phyloP scores from a whole-genome alignment of 2,888 invertebrate genomes.

The Molorchus minor region DNA sequence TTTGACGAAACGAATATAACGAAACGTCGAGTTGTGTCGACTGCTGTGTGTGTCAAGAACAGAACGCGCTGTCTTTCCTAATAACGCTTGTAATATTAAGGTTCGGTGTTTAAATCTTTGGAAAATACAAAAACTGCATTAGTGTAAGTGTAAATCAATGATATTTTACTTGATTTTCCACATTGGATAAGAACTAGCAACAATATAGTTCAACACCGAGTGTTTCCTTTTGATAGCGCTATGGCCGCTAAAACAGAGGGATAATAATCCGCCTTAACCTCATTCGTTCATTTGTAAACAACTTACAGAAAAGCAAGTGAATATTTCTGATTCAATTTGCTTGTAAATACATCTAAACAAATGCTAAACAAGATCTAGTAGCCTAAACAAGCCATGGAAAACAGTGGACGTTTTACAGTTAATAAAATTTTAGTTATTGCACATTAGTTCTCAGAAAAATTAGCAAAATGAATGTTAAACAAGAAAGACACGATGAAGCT shows the following conservation, averaged over 20 bases:
- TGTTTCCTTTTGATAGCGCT: slow-evolving; percentile 59
- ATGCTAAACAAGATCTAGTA: slow-evolving; percentile 25
- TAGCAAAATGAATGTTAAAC: slow-evolving; percentile 66
- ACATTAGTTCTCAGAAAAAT: slow-evolving; percentile 32
- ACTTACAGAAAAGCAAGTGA: slow-evolving; percentile 37
- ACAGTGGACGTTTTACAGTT: slow-evolving; percentile 32
- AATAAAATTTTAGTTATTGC: slow-evolving; percentile 32
- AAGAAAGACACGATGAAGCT: slow-evolving; percentile 84
- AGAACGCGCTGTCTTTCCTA: slow-evolving; percentile 51
- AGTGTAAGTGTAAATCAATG: slow-evolving; percentile 44
- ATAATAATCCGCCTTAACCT: slow-evolving; percentile 61
- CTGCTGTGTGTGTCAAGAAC: slow-evolving; percentile 46
- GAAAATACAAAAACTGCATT: slow-evolving; percentile 41
- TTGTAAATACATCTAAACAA: slow-evolving; percentile 29
- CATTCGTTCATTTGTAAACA: slow-evolving; percentile 56
- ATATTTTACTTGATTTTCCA: slow-evolving; percentile 38
- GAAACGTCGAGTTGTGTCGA: slow-evolving; percentile 47
- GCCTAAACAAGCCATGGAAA: slow-evolving; percentile 32
- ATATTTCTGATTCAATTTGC: slow-evolving; percentile 17
- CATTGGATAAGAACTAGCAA: slow-evolving; percentile 49
- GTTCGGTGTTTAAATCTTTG: slow-evolving; percentile 40
- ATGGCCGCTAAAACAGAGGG: slow-evolving; percentile 62
- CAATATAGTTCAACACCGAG: slow-evolving; percentile 57
- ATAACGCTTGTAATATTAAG: slow-evolving; percentile 42
- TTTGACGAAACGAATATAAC: slow-evolving; percentile 62